These are phyloP conservation scores for Empis livida DNA, from an alignment of 2,888 invertebrate species.

Conservation along the genomic window DNA sequence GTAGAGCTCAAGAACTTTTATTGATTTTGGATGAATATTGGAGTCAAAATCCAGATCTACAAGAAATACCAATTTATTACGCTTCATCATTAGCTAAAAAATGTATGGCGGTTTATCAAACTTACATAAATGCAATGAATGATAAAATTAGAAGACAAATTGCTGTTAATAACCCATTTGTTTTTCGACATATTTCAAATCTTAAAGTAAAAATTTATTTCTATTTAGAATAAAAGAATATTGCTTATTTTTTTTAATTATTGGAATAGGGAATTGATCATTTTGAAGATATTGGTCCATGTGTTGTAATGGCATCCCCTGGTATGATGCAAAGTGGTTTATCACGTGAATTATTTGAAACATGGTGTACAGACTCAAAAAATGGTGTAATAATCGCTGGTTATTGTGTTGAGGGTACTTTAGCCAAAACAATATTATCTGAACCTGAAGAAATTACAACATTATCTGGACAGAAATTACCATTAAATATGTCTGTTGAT, in stretches of 20 bases:
- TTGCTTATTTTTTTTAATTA: too few relatives aligned
- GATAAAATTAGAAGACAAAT: slow-evolving; percentile 92
- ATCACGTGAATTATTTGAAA: slow-evolving; percentile 93
- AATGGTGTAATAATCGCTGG: slow-evolving; percentile 98
- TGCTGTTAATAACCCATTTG: slow-evolving; percentile 96
- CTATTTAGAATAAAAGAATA: slow-evolving; percentile 10
- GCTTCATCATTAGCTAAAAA: slow-evolving; percentile 98
- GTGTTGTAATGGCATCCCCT: slow-evolving; percentile 98
- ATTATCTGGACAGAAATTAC: slow-evolving; percentile 90
- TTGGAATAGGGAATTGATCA: slow-evolving; percentile 67
- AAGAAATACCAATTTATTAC: slow-evolving; percentile 98
- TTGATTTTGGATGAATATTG: slow-evolving; percentile 97
- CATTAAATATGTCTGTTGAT: slow-evolving; percentile 94
- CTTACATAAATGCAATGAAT: slow-evolving; percentile 99
- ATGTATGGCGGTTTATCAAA: slow-evolving; percentile 99
- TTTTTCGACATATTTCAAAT: slow-evolving; percentile 94
- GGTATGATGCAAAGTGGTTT: slow-evolving; percentile 99
- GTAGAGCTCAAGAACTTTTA: slow-evolving; percentile 90
- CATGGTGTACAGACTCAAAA: slow-evolving; percentile 96
- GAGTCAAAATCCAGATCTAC: slow-evolving; percentile 68
- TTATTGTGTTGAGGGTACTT: slow-evolving; percentile 82
- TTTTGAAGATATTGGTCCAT: slow-evolving; percentile 98
- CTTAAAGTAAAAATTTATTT: slow-evolving; percentile 46
- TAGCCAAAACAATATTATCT: slow-evolving; percentile 86
- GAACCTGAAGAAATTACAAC: slow-evolving; percentile 97